These are phyloP conservation scores for Mionectes olivaceus DNA, from an alignment of 2,797 vertebrate species.

Conservation along the genomic window DNA sequence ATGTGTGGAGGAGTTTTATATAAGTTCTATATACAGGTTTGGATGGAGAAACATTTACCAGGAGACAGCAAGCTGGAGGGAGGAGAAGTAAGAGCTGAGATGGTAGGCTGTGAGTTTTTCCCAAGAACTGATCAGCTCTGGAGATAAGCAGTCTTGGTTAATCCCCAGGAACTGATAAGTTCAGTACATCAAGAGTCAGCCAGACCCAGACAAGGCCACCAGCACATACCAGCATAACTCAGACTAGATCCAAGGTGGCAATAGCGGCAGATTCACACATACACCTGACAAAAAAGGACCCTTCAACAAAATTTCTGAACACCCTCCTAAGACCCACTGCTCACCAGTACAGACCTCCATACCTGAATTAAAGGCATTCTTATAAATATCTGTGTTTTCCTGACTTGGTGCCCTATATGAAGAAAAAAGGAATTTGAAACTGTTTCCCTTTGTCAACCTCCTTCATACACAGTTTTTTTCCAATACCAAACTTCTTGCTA, in stretches of 20 bases:
- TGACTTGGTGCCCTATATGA: neutral
- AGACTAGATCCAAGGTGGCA: neutral
- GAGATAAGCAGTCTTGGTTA: neutral
- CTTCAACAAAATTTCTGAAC: neutral
- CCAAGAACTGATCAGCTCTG: neutral
- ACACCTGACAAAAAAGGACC: neutral
- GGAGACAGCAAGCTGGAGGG: neutral
- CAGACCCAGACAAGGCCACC: neutral
- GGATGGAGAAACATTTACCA: neutral
- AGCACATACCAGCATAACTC: neutral
- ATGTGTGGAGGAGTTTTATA: neutral
- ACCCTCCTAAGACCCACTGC: neutral
- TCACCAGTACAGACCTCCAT: neutral
- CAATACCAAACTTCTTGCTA: neutral
- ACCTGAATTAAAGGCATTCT: neutral
- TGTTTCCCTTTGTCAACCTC: neutral
- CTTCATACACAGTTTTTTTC: neutral
- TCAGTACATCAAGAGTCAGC: neutral
- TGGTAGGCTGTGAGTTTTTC: neutral
- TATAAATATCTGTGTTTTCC: neutral
- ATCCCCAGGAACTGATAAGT: neutral
- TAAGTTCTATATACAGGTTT: neutral
- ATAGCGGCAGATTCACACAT: neutral
- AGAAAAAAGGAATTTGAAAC: neutral
- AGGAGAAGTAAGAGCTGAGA: neutral